Percentiles rank a stretch among this genome's conserved stretches.
Evolutionary conservation across 2,888 invertebrate species (phyloP).

Genomic region (Watsonalla cultraria): DNA sequence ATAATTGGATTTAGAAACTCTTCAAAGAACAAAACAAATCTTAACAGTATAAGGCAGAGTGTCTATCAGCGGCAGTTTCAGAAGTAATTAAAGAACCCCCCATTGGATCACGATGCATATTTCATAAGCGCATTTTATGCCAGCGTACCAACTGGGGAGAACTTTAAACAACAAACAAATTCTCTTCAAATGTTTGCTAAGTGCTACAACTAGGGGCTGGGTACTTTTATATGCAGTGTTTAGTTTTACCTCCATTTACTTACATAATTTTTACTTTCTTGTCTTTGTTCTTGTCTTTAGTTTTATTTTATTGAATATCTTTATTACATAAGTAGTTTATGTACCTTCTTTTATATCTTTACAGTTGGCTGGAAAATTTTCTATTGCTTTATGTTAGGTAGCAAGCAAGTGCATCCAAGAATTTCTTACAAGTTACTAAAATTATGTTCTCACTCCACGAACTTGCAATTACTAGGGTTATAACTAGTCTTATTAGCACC

Average conservation of each 20-base stretch:
- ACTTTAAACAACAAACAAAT: constrained; percentile 46
- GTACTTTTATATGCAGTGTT: constrained; percentile 23
- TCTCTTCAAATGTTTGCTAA: constrained; percentile 40
- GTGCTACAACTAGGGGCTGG: constrained; percentile 28
- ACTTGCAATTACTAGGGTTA: no score
- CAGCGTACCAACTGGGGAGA: constrained; percentile 24
- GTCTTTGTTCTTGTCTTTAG: constrained; percentile 9
- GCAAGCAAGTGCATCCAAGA: no score
- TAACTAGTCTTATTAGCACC: no score
- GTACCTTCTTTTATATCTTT: no score
- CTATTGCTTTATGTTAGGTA: no score
- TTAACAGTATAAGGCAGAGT: not conserved
- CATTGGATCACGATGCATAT: constrained; percentile 40
- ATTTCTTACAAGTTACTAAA: no score
- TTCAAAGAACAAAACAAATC: no score
- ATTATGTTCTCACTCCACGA: no score
- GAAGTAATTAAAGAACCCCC: constrained; percentile 23
- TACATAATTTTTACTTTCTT: not conserved
- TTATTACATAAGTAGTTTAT: no score
- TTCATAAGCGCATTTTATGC: constrained; percentile 40
- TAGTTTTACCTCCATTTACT: constrained; percentile 10
- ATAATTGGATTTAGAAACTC: no score
- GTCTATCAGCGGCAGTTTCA: constrained; percentile 3
- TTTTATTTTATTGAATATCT: constrained; percentile 7
- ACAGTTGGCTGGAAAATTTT: no score